Conservation (phyloP, 2,797 vertebrate species). For the Pogonophryne albipinna region DNA sequence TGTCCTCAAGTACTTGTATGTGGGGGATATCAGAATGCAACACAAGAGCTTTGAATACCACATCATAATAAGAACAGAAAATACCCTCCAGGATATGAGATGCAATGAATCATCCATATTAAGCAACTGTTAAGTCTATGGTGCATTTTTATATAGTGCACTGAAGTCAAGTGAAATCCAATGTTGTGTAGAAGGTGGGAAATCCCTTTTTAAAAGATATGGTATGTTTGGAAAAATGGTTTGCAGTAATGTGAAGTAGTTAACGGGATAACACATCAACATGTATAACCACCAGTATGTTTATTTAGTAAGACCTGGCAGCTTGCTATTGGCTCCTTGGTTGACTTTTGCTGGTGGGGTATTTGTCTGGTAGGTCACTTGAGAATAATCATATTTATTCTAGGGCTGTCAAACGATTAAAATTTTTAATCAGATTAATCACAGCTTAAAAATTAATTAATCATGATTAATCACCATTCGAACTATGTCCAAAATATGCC, state of each 20-base stretch:
- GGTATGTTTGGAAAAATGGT: too few species aligned
- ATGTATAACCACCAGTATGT: not conserved
- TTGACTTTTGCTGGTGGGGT: too few species aligned
- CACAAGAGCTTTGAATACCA: constrained; percentile 1
- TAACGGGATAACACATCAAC: not conserved
- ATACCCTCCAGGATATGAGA: not conserved
- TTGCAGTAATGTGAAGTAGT: too few species aligned
- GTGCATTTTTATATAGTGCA: not conserved
- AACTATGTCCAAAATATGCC: too few species aligned
- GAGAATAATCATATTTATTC: too few species aligned
- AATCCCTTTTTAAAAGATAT: not conserved
- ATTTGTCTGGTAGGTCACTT: too few species aligned
- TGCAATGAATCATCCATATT: constrained; percentile 13
- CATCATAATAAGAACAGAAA: not conserved
- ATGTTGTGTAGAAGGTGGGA: not conserved
- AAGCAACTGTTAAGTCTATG: not conserved
- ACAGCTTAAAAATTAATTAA: too few species aligned
- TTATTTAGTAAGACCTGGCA: not conserved
- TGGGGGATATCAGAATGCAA: not conserved
- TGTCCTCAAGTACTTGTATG: not conserved
- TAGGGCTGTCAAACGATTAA: too few species aligned
- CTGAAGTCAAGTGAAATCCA: constrained; percentile 15
- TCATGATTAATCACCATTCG: too few species aligned
- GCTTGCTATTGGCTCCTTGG: not conserved
- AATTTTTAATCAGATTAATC: too few species aligned